These are phyloP conservation scores for Caenorhabditis uteleia DNA, from an alignment of 2,888 invertebrate genomes.

Conservation along the genomic window DNA sequence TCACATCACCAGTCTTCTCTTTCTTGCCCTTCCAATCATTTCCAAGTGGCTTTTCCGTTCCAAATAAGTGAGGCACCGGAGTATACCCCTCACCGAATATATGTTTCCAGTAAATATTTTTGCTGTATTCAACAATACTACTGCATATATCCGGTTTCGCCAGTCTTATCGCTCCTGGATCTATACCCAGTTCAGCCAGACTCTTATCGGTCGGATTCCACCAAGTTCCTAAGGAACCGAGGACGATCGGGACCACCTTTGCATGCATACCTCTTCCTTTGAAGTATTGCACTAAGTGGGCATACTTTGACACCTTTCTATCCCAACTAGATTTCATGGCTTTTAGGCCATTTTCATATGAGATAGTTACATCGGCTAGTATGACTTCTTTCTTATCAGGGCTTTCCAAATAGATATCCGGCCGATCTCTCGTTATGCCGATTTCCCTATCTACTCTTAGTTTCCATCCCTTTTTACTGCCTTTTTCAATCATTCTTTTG, in stretches of 20 bases:
- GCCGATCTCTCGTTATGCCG: not conserved
- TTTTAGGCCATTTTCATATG: constrained; percentile 6
- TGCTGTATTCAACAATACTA: not conserved
- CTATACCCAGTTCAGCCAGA: not conserved
- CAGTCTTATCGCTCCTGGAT: not conserved
- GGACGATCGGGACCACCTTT: not conserved
- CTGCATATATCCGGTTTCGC: not conserved
- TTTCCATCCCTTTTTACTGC: not conserved
- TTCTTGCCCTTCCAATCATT: too few relatives aligned
- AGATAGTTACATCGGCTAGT: constrained; percentile 5
- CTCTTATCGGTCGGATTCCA: not conserved
- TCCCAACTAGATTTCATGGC: not conserved
- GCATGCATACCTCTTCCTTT: not conserved
- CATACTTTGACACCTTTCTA: constrained; percentile 6
- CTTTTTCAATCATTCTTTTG: not conserved
- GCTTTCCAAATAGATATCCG: not conserved
- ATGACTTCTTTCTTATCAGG: not conserved
- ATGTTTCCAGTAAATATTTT: constrained; percentile 12
- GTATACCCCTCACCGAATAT: constrained; percentile 2
- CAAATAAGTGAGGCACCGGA: too few relatives aligned
- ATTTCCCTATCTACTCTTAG: not conserved
- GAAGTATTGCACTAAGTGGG: not conserved
- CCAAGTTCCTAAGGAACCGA: constrained; percentile 5
- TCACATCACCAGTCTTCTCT: too few relatives aligned
- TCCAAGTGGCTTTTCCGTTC: too few relatives aligned